Evolutionary conservation across 2,113 vertebrate genomes (phyloP), one percentile per base, ranked within the genome.

Genomic region (Pseudorectes ferrugineus): DNA sequence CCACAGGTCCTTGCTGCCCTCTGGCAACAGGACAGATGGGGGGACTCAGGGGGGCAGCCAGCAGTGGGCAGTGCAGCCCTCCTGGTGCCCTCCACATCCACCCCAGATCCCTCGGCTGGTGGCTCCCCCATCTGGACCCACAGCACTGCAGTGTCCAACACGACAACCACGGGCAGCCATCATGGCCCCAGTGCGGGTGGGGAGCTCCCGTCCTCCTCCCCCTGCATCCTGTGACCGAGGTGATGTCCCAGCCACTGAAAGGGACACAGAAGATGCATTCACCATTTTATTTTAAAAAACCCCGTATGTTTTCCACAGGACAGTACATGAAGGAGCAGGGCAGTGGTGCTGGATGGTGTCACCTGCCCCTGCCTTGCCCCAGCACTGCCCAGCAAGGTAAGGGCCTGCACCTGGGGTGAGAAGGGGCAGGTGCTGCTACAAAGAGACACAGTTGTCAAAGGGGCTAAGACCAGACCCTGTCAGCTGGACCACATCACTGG

Each of bases 111-210:
- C 18, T 35, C 35, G 24, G 29, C 6, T 38, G 21, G 38, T 15
- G 9, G 18, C 18, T 75, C 48, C 43, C n/a, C 19, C 20, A 12
- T 33, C 18, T 1, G 0, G 12, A 59, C 23, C 48, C 59, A 35
- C 0, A 0, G 45, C 23, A 12, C 52, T 49, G 28, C 4, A 1
- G 31, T 4, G 1, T 71, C 35, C 71, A n/a, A 18, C 3, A 7
- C 16, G 12, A 62, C 14, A 2, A 10, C 18, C 8, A 2, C 3
- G n/a, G 59, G 70, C 49, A 87, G 68, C 28, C 22, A 2, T 19
- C 36, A 6, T 5, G 19, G 23, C 26, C 33, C 15, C 63, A 42
- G 35, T 5, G 42, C 59, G 35, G 42, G 19, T 0, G 0, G 25
- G 46, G 45, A 61, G 9, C 1, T 1, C 18, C 9, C 0, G 0